Evolutionary conservation across 2,113 vertebrate genomes (phyloP), one percentile per base, ranked within the genome.

Genomic region (Psilopogon haemacephalus): DNA sequence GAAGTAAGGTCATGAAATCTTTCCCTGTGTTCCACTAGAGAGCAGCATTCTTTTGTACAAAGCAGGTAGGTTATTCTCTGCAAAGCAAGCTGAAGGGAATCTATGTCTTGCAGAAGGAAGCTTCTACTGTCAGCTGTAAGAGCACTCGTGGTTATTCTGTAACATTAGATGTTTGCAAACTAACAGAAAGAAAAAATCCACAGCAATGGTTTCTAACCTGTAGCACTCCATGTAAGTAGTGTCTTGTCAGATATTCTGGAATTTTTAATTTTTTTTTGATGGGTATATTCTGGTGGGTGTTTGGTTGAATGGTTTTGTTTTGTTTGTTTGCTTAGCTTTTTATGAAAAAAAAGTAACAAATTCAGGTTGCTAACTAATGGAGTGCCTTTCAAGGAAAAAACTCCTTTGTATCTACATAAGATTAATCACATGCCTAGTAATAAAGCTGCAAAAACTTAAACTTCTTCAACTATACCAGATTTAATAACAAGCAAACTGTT

Each of bases 11-110:
- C 96, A 96, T 70, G 63, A 81, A 96, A 97, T 95, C 95, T 96
- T 94, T 96, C 84, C 44, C 67, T 46, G 69, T 94, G 93, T 95
- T 98, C 98, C 98, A 98, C 98, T 98, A 98, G 98, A 98, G 98
- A 98, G 98, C 98, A 98, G 97, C 97, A 94, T 98, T 98, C 97
- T 98, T 98, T 98, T 98, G 95, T 98, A 95, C 94, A 98, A 98
- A 94, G 73, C 95, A 97, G 96, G 93, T 95, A 97, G 67, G 71
- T 84, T 84, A 84, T 92, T 65, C 33, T 97, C 86, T 88, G 72
- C n/a, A 73, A 95, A 93, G 56, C 94, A 91, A 89, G 21, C 72
- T 90, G 26, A 59, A 64, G 42, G n/a, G 42, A 95, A 96, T 95
- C 58, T 93, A 12, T 78, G 21, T 77, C 48, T 72, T 8, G 0